Conservation (phyloP, 2,888 invertebrate species). For the Diarsia rubi region DNA sequence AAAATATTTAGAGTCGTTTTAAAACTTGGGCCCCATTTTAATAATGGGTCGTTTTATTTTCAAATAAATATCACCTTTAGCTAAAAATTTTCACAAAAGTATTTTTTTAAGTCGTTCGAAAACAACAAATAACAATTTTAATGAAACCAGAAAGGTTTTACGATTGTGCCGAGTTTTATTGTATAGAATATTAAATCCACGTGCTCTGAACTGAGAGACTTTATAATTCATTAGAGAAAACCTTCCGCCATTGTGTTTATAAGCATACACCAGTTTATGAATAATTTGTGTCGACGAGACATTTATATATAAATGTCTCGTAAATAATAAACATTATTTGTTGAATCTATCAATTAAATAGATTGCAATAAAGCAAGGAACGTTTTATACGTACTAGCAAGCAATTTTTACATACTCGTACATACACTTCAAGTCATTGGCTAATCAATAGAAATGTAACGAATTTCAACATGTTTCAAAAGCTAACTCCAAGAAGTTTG, state of each 20-base stretch:
- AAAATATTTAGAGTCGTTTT: slow-evolving; percentile 12
- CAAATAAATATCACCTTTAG: slow-evolving; percentile 40
- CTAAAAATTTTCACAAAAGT: slow-evolving; percentile 32
- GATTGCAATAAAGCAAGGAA: neutral
- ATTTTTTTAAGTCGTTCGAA: slow-evolving; percentile 47
- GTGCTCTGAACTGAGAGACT: slow-evolving; percentile 55
- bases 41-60: slow-evolving; percentile 12
- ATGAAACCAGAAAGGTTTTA: slow-evolving; percentile 67
- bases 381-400: neutral
- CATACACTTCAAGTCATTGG: neutral
- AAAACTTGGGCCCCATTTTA: slow-evolving; percentile 27
- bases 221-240: slow-evolving; percentile 71
- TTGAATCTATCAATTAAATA: slow-evolving; percentile 30
- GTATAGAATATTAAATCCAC: slow-evolving; percentile 68
- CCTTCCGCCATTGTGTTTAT: slow-evolving; percentile 64
- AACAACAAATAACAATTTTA: slow-evolving; percentile 65
- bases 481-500: neutral
- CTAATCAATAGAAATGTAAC: slow-evolving; percentile 9
- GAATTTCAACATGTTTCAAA: slow-evolving; percentile 1
- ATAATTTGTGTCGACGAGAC: slow-evolving; percentile 57
- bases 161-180: slow-evolving; percentile 65
- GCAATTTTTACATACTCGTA: neutral
- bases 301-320: slow-evolving; percentile 49
- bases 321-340: slow-evolving; percentile 37
- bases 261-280: slow-evolving; percentile 61